phyloP scores from a whole-genome alignment of 1,140 invertebrate genomes.

The Megalonaias nervosa region DNA sequence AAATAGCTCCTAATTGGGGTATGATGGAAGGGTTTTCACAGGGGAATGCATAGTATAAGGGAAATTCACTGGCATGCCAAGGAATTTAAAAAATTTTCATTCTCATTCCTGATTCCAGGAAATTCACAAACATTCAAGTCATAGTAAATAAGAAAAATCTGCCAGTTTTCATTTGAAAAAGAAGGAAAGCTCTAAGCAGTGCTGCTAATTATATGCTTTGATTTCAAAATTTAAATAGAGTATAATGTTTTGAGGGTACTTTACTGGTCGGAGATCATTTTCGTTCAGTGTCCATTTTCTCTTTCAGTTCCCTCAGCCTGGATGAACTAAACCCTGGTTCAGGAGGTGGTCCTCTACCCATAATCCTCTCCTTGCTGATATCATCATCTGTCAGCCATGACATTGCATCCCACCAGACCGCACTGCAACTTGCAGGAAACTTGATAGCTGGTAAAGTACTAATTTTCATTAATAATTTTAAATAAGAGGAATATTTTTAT shows the following conservation, averaged over 20 bases:
- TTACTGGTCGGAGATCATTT: not conserved
- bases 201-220: not conserved
- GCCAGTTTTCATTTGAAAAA: too few relatives aligned
- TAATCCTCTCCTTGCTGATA: slow-evolving; percentile 75
- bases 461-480: slow-evolving; percentile 38
- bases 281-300: slow-evolving; percentile 8
- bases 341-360: slow-evolving; percentile 71
- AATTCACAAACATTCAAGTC: too few relatives aligned
- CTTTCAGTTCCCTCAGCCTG: slow-evolving; percentile 53
- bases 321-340: slow-evolving; percentile 56
- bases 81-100: too few relatives aligned
- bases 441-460: slow-evolving; percentile 75
- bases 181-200: too few relatives aligned
- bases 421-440: slow-evolving; percentile 78
- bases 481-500: not conserved
- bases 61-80: too few relatives aligned
- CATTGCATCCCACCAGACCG: slow-evolving; percentile 77
- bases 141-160: too few relatives aligned
- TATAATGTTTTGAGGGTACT: not conserved
- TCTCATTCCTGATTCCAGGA: too few relatives aligned
- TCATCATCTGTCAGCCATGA: slow-evolving; percentile 78
- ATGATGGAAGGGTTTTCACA: too few relatives aligned
- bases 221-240: not conserved
- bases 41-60: too few relatives aligned
- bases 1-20: too few relatives aligned